Percentiles rank a stretch among this genome's conserved stretches.
phyloP scores from a whole-genome alignment of 35 echinoderm and acorn worm genomes.

The Apostichopus japonicus region DNA sequence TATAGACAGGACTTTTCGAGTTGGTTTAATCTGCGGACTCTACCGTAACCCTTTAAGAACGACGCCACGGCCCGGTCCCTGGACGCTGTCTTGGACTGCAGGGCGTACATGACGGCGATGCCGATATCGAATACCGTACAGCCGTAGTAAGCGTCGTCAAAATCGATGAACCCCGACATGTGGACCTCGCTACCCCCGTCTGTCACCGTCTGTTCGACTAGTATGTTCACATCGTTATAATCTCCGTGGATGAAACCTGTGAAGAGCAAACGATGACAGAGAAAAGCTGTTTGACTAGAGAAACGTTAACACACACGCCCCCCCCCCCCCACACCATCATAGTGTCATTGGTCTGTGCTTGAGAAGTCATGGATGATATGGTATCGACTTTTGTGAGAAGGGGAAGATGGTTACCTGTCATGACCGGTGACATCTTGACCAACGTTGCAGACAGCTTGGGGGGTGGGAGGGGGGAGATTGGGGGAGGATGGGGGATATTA shows the following conservation, averaged over 20 bases:
- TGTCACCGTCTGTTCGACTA: background rate
- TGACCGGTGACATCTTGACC: too few relatives aligned
- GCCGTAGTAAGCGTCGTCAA: constrained; percentile 38
- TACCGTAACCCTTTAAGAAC: background rate
- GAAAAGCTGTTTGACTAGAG: too few relatives aligned
- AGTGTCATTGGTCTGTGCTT: too few relatives aligned
- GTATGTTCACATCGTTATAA: constrained; percentile 16
- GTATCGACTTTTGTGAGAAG: too few relatives aligned
- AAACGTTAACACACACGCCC: too few relatives aligned
- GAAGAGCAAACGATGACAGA: background rate
- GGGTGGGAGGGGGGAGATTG: too few relatives aligned
- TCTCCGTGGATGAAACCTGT: constrained; percentile 41
- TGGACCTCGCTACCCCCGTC: background rate
- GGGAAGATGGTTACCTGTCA: too few relatives aligned
- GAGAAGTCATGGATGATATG: too few relatives aligned
- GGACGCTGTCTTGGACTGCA: background rate
- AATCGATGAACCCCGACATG: constrained; percentile 29
- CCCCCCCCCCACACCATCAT: too few relatives aligned
- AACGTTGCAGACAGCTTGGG: too few relatives aligned
- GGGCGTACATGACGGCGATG: background rate
- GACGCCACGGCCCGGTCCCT: background rate
- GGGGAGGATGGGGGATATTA: too few relatives aligned
- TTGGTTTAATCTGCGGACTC: background rate
- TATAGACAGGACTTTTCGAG: constrained; percentile 1
- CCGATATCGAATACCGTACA: constrained; percentile 5